Conservation (phyloP, 2,113 vertebrate genomes). For the Stigmatopora nigra region DNA sequence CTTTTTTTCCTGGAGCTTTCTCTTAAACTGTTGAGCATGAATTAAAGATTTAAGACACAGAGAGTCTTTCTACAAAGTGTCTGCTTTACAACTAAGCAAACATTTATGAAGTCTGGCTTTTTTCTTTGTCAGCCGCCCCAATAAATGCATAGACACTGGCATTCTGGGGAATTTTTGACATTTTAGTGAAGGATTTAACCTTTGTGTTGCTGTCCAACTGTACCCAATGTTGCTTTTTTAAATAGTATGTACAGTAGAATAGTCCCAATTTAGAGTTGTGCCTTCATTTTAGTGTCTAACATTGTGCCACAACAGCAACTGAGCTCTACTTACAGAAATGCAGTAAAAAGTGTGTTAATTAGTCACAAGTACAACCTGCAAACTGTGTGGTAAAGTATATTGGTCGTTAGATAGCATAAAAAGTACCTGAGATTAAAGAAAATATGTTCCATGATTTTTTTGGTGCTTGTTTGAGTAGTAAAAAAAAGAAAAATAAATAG, state of each 20-base stretch:
- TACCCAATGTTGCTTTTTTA: neutral
- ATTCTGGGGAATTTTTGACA: slow-evolving; percentile 2
- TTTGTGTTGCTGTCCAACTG: neutral
- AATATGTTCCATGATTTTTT: too few species aligned
- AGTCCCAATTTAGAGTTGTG: neutral
- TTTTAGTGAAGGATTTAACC: neutral
- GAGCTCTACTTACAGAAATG: neutral
- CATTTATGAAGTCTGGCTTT: slow-evolving; percentile 37
- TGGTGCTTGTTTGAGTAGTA: too few species aligned
- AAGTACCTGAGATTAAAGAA: neutral
- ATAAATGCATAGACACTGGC: too few species aligned
- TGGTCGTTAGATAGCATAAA: neutral
- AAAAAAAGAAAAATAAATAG: too few species aligned
- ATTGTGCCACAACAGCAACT: neutral
- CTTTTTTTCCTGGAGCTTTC: slow-evolving; percentile 45
- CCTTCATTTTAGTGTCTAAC: neutral
- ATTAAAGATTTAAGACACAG: slow-evolving; percentile 57
- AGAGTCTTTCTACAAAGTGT: slow-evolving; percentile 27
- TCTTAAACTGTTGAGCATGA: slow-evolving; percentile 51
- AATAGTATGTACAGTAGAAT: neutral
- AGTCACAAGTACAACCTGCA: neutral
- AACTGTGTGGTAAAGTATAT: neutral
- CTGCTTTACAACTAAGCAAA: slow-evolving; percentile 47
- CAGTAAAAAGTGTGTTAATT: neutral
- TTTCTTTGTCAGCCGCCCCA: slow-evolving; percentile 1